Conservation (phyloP, 2,888 invertebrate genomes). For the Gonocerus acuteangulatus region DNA sequence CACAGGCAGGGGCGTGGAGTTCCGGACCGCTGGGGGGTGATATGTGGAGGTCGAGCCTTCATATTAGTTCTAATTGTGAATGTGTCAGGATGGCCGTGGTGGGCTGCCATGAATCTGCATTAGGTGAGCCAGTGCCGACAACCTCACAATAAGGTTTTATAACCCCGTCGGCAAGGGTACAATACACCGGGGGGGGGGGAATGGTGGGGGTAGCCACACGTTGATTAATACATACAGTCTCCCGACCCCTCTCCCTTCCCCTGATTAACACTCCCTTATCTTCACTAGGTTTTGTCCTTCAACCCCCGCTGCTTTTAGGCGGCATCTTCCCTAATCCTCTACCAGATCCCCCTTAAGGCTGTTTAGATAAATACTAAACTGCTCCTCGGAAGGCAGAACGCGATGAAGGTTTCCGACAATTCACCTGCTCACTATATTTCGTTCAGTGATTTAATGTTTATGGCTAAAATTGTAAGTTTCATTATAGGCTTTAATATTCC, state of each 20-base stretch:
- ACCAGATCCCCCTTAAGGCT: too few species aligned
- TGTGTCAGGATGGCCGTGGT: not conserved
- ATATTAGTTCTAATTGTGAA: constrained; percentile 1
- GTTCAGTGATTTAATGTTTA: too few species aligned
- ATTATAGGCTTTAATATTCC: too few species aligned
- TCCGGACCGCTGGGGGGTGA: too few species aligned
- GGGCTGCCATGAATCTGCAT: not conserved
- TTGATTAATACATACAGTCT: constrained; percentile 1
- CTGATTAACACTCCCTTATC: constrained; percentile 1
- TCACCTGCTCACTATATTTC: too few species aligned
- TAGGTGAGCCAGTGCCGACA: not conserved
- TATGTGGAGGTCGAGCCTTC: not conserved
- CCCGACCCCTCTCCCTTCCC: not conserved
- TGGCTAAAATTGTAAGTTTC: too few species aligned
- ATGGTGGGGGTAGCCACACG: not conserved
- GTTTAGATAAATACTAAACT: too few species aligned
- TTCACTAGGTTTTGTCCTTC: not conserved
- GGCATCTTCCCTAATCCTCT: too few species aligned
- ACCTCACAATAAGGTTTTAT: constrained; percentile 1
- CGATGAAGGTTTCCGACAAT: too few species aligned
- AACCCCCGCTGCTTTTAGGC: too few species aligned
- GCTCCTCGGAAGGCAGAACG: too few species aligned
- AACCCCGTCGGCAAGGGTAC: not conserved
- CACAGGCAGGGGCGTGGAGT: too few species aligned
- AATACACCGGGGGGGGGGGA: not conserved